Conservation (phyloP, 2,888 invertebrate genomes). For the Plebejus argus region DNA sequence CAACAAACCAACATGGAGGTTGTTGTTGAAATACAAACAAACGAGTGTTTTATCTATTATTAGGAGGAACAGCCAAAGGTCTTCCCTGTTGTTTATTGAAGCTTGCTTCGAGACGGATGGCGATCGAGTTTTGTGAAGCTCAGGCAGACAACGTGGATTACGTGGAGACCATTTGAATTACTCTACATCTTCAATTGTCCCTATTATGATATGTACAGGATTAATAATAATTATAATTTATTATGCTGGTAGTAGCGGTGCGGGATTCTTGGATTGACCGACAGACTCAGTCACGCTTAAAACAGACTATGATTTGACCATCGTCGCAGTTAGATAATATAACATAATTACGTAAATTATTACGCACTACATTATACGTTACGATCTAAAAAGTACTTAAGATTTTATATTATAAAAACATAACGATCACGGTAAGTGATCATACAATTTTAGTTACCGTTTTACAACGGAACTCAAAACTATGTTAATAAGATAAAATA, state of each 20-base stretch:
- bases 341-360: background rate
- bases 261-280: too few relatives aligned
- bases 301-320: too few relatives aligned
- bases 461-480: slow-evolving; percentile 18
- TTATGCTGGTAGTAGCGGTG: too few relatives aligned
- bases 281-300: background rate
- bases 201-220: too few relatives aligned
- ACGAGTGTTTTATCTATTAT: slow-evolving; percentile 22
- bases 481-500: background rate
- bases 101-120: background rate
- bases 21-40: slow-evolving; percentile 38
- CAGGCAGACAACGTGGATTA: background rate
- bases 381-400: slow-evolving; percentile 24
- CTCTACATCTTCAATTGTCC: too few relatives aligned
- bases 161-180: background rate
- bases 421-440: slow-evolving; percentile 12
- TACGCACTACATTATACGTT: slow-evolving; percentile 11
- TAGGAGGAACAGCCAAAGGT: background rate
- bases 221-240: too few relatives aligned
- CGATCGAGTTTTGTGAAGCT: background rate
- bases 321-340: slow-evolving; percentile 9
- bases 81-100: background rate
- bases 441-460: slow-evolving; percentile 15
- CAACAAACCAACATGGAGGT: slow-evolving; percentile 44
- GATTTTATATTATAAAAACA: slow-evolving; percentile 11